phyloP scores from a whole-genome alignment of 2,888 invertebrate genomes.

The Apodemia zela region DNA sequence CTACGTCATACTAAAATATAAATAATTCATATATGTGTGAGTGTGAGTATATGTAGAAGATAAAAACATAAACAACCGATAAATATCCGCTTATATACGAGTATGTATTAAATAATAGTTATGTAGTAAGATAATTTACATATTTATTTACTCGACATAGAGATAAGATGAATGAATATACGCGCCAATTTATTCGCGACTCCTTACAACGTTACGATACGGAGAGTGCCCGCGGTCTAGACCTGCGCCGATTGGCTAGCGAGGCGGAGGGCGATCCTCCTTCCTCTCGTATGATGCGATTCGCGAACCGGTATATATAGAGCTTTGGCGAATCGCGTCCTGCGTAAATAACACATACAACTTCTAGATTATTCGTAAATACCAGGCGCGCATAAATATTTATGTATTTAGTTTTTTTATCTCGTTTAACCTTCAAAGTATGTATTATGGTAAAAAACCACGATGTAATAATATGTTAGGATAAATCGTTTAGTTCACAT shows the following conservation, averaged over 20 bases:
- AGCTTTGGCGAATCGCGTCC: conserved; percentile 58
- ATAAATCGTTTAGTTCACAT: not conserved
- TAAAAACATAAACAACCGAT: conserved; percentile 12
- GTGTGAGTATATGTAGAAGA: conserved; percentile 1
- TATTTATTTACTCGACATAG: conserved; percentile 35
- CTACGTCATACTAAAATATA: conserved; percentile 23
- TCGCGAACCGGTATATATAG: conserved; percentile 61
- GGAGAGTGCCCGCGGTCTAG: conserved; percentile 48
- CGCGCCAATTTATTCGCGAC: conserved; percentile 71
- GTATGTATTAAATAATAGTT: not conserved
- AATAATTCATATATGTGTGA: conserved; percentile 13
- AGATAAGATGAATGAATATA: conserved; percentile 29
- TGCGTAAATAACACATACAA: conserved; percentile 42
- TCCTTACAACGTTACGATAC: conserved; percentile 46
- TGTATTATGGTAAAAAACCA: not conserved
- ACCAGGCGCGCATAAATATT: conserved; percentile 46
- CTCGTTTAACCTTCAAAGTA: conserved; percentile 9
- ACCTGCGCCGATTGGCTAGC: conserved; percentile 62
- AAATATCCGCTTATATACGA: conserved; percentile 22
- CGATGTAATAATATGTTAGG: not conserved
- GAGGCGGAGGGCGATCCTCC: conserved; percentile 75
- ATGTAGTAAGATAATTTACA: conserved; percentile 31
- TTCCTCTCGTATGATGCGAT: conserved; percentile 73
- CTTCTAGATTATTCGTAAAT: conserved; percentile 35
- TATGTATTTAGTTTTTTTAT: conserved; percentile 17